These are phyloP conservation scores for Tragopan temminckii DNA, from an alignment of 2,797 vertebrate genomes.

Conservation along the genomic window DNA sequence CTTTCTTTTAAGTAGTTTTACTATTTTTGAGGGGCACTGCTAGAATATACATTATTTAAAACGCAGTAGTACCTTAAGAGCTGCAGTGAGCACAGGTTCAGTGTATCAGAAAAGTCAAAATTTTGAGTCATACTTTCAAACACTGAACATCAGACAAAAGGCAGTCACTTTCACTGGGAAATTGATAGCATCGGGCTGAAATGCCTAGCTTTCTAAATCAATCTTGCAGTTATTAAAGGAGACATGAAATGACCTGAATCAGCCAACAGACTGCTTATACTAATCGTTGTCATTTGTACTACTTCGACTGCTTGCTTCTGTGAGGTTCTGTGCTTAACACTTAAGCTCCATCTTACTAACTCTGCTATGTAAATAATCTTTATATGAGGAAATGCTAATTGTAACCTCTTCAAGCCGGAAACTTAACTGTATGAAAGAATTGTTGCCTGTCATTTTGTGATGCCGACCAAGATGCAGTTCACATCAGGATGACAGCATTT, in stretches of 20 bases:
- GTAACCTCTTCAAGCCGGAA: not conserved
- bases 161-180: not conserved
- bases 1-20: not conserved
- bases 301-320: not conserved
- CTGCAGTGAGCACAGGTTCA: not conserved
- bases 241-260: not conserved
- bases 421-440: not conserved
- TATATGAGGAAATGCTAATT: not conserved
- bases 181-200: not conserved
- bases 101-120: not conserved
- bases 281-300: not conserved
- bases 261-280: not conserved
- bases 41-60: not conserved
- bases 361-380: not conserved
- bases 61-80: not conserved
- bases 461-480: not conserved
- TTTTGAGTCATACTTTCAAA: not conserved
- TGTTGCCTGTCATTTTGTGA: not conserved
- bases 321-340: not conserved
- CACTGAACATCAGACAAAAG: not conserved
- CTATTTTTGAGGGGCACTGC: not conserved
- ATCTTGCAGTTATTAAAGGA: not conserved
- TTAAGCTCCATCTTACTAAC: not conserved
- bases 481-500: not conserved
- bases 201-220: not conserved